A percentile compares a stretch with the other conserved stretches of the same genome.
phyloP scores from a whole-genome alignment of 2,888 invertebrate species.

The Adelognathus sp. region DNA sequence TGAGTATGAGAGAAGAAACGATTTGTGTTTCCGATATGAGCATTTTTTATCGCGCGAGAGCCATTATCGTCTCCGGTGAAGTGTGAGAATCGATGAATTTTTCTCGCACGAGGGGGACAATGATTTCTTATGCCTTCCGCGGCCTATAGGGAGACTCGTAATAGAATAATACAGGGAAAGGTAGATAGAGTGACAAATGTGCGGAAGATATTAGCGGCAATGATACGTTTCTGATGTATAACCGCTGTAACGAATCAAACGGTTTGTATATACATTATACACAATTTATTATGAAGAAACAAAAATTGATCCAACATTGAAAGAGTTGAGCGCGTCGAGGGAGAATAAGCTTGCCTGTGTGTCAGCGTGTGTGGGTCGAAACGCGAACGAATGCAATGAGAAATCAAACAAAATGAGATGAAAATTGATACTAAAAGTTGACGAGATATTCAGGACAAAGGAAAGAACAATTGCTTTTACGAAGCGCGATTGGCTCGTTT shows the following conservation, averaged over 20 bases:
- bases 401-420: constrained; percentile 45
- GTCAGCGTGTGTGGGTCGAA: neutral
- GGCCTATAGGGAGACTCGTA: constrained; percentile 51
- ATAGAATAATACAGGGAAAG: constrained; percentile 27
- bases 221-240: constrained; percentile 64
- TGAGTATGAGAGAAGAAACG: neutral
- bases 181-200: constrained; percentile 42
- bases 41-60: constrained; percentile 29
- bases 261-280: constrained; percentile 74
- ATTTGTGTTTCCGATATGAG: constrained; percentile 29
- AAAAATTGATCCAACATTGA: constrained; percentile 64
- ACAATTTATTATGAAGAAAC: constrained; percentile 66
- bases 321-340: constrained; percentile 52
- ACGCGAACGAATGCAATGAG: constrained; percentile 37
- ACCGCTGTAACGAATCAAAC: constrained; percentile 70
- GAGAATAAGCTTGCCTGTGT: constrained; percentile 21
- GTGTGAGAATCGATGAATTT: constrained; percentile 1
- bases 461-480: constrained; percentile 33
- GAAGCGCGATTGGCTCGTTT: constrained; percentile 36
- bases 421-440: constrained; percentile 38
- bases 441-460: constrained; percentile 25
- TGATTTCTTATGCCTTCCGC: constrained; percentile 41
- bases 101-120: neutral
- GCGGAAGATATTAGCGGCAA: constrained; percentile 41
- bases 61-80: neutral